Evolutionary conservation across 1,140 invertebrate species (phyloP).

Genomic region (Elymnias hypermnestra): DNA sequence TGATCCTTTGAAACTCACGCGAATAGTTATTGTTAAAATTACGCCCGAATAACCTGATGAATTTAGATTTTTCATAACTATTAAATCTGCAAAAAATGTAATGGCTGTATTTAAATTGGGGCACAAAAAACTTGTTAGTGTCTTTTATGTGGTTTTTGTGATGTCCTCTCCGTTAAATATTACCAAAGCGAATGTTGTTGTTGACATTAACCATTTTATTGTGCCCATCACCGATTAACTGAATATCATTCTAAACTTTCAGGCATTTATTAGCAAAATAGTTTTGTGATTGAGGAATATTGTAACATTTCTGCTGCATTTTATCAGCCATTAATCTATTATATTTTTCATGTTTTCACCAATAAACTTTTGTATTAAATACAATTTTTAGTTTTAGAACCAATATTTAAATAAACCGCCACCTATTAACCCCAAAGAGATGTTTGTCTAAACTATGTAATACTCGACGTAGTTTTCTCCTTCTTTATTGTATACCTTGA

Average conservation of each 20-base stretch:
- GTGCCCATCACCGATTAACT: conserved; percentile 62
- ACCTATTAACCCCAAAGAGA: conserved; percentile 68
- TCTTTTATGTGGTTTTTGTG: conserved; percentile 63
- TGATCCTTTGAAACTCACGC: conserved; percentile 63
- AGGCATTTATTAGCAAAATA: conserved; percentile 74
- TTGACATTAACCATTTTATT: conserved; percentile 74
- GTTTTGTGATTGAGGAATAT: conserved; percentile 74
- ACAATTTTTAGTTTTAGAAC: conserved; percentile 76
- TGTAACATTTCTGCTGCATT: conserved; percentile 76
- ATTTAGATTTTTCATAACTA: conserved; percentile 52
- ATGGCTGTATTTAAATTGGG: conserved; percentile 67
- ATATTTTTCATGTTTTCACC: conserved; percentile 77
- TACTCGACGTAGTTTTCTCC: conserved; percentile 28
- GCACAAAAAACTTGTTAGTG: conserved; percentile 75
- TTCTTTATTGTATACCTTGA: too few relatives aligned
- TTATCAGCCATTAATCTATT: conserved; percentile 76
- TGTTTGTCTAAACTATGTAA: conserved; percentile 42
- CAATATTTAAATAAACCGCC: conserved; percentile 72
- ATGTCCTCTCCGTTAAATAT: conserved; percentile 54
- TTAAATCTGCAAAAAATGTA: conserved; percentile 55
- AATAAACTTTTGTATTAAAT: conserved; percentile 77
- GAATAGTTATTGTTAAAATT: conserved; percentile 62
- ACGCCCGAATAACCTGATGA: conserved; percentile 54
- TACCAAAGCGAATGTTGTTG: conserved; percentile 60
- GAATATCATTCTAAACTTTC: conserved; percentile 70